Evolutionary conservation across 2,888 invertebrate species (phyloP), one percentile per base, ranked within the genome.

Genomic region (Phrixothrix hirtus): DNA sequence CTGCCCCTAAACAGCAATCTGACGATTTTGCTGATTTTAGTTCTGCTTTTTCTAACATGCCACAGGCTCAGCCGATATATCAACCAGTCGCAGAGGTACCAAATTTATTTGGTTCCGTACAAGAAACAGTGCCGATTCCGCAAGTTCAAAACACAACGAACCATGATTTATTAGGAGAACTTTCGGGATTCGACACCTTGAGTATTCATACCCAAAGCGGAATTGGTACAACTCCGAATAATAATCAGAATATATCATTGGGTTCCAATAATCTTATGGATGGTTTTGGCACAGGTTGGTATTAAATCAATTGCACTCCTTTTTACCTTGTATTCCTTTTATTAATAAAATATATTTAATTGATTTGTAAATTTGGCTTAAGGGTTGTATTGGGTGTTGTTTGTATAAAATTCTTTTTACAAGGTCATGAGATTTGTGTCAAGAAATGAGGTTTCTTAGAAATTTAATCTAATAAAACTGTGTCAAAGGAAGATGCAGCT

Each of bases 21-120:
- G 88, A 86, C 62, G 88, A 87, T 58, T 92, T 92, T 75, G 92
- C 91, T 0, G 92, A 92, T 76, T 92, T 92, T 73, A 80, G 81
- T 54, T 83, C 85, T 32, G 89, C 89, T 5, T 92, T 91, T 75
- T 70, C 68, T 12, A 14, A 12, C 13, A 17, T 11, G 13, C 17
- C 38, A 6, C 46, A 41, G 3, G n/a, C 36, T 35, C 34, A n/a
- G 10, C 16, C 11, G 14, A 10, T 21, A 10, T 14, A 9, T 16
- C 17, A 10, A 10, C 2, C 1, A 4, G 27, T 35, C 31, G 3
- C 34, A 17, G 30, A 34, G 13, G 6, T 21, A 16, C 16, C 11
- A 31, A 31, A 35, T 42, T 34, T 38, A 14, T 12, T 52, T 12
- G 34, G 16, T 21, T 31, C 41, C 9, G 21, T 46, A 17, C 15